Base-by-base conservation (phyloP, 2,888 invertebrate species). In the Stenodera caucasica region DNA sequence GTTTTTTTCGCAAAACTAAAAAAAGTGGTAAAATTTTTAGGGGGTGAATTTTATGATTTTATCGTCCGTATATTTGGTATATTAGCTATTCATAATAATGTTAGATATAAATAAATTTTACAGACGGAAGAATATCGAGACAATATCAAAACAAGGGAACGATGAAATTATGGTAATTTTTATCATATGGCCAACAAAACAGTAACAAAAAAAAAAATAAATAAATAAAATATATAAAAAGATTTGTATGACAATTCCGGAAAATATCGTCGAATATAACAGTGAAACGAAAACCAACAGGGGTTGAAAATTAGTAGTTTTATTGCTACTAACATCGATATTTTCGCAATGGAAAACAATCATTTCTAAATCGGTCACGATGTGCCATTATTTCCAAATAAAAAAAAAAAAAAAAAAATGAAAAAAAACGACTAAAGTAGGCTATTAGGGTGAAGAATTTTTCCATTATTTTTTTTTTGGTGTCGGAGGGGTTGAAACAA, bases 291-390 rank as follows among this genome's bases (percentile, higher is more conserved):
- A 30, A 30, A n/a, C n/a, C n/a, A n/a, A n/a, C n/a, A 32, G 32
- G 32, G 12, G 32, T 2, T 12, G 32, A 33, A 33, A 33, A 33
- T 33, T 33, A 33, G 33, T 33, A 33, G 9, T 33, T 33, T 12
- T 30, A 7, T 30, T 30, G 30, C 26, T 26, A 26, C 4, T 30
- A 30, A 1, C 30, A 30, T 30, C 30, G 30, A 30, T 30, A 30
- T 30, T 8, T 37, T 14, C 8, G 9, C 8, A 8, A 5, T 37
- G 2, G 2, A 8, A 37, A 37, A 37, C 8, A 15, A 37, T 37
- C 37, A 9, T 37, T 37, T 37, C 37, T 37, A 37, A 37, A 37
- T 37, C 37, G 18, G 37, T 37, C 37, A 37, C 37, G 37, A 18
- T 18, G 9, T 37, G 9, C 37, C 37, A 37, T 37, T 37, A 37